phyloP scores from a whole-genome alignment of 2,888 invertebrate species.

The Apotomis turbidana region DNA sequence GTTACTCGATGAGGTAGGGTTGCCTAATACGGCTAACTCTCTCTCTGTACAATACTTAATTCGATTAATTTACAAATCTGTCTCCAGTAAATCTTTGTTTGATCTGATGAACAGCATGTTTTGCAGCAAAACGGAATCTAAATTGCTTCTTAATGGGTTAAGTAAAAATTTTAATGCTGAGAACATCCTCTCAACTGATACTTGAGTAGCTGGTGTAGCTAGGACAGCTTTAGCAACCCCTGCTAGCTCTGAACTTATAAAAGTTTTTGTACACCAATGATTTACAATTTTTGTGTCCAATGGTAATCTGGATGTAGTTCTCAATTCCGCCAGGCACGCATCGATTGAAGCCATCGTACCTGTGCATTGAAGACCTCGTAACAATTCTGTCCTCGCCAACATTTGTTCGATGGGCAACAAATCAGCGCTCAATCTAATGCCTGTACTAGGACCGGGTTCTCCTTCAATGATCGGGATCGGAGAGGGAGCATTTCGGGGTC shows the following conservation, averaged over 20 bases:
- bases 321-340: not conserved
- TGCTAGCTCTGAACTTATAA: constrained; percentile 2
- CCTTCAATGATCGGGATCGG: constrained; percentile 1
- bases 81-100: constrained; percentile 20
- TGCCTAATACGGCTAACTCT: constrained; percentile 2
- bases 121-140: constrained; percentile 9
- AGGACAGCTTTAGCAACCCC: not conserved
- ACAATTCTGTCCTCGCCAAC: not conserved
- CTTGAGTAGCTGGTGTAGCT: constrained; percentile 12
- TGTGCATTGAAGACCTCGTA: not conserved
- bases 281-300: constrained; percentile 14
- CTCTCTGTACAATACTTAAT: not conserved
- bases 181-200: constrained; percentile 11
- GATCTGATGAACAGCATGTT: constrained; percentile 14
- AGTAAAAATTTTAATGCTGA: constrained; percentile 19
- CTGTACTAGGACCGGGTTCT: constrained; percentile 1
- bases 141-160: constrained; percentile 11
- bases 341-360: not conserved
- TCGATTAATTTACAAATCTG: not conserved
- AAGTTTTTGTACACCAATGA: constrained; percentile 8
- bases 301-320: not conserved
- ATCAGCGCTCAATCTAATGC: constrained; percentile 1
- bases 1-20: constrained; percentile 2
- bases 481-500: not conserved
- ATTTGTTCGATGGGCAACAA: constrained; percentile 3